Base-by-base conservation (phyloP, 2,797 vertebrate genomes). In the Thunnus albacares region DNA sequence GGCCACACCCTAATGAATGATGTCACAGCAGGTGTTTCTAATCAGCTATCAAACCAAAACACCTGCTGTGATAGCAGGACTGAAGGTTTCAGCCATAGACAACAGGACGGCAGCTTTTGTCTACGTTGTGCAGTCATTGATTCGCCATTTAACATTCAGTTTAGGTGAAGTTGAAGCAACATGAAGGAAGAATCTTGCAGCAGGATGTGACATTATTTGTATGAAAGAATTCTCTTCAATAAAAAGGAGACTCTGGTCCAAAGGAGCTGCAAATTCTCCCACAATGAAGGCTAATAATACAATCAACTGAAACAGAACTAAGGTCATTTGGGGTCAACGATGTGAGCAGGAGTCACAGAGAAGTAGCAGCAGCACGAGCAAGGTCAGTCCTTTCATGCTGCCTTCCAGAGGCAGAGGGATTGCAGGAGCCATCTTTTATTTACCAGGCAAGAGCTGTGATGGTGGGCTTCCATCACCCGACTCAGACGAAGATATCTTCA, bases 371-470 rank as follows among this genome's bases (percentile, higher is more conserved):
- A 66, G 8, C 68, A 43, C 11, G 2, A 38, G 38, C 41, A 61
- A 77, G 57, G 47, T 28, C 10, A 8, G 45, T 47, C 60, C 28
- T 74, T 62, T 52, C 45, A 57, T 41, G 55, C 28, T 75, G 41
- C 55, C 47, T 53, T 62, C 30, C 55, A 72, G 47, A 67, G 26
- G 55, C 51, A 26, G 33, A 51, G 45, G 72, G 62, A 70, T 15
- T 43, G 68, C 62, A 43, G 53, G 35, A 51, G 61, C 15, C 71
- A 82, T 76, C 12, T 74, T 84, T 74, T 76, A 81, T 87, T 87
- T 28, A 80, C 35, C 30, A 43, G 67, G 45, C 33, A 61, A 60
- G 53, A 69, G 15, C 60, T 71, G 4, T 55, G 70, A 77, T 62
- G 64, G 55, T 49, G 60, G 41, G 62, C 74, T 66, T 20, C 10